A percentile compares a stretch with the other conserved stretches of the same genome.
Evolutionary conservation across 2,113 vertebrate genomes (phyloP).

Genomic region (Corynorhinus townsendii): DNA sequence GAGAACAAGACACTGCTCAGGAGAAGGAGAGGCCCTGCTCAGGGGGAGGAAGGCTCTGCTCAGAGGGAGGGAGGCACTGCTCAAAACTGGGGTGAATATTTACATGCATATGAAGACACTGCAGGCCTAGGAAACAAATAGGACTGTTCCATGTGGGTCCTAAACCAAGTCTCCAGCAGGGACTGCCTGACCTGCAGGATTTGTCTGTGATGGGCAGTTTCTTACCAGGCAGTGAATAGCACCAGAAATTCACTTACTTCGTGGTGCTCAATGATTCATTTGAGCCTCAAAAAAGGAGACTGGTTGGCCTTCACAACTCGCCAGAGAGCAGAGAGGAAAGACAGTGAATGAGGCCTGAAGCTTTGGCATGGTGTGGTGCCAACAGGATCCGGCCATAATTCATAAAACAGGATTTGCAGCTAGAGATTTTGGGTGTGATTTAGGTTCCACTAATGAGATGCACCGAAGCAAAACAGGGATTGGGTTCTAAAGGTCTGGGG

Average conservation of each 20-base stretch:
- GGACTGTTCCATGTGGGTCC: background rate
- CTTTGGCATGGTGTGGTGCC: too few relatives aligned
- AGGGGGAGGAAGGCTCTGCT: too few relatives aligned
- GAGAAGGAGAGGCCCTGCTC: too few relatives aligned
- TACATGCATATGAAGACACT: background rate
- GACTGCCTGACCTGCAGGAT: background rate
- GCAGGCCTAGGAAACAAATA: background rate
- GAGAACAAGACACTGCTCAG: background rate
- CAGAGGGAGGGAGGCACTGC: too few relatives aligned
- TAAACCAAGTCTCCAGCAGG: background rate
- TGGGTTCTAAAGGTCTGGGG: background rate
- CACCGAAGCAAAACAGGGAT: background rate
- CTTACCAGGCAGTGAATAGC: background rate
- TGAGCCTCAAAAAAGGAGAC: background rate
- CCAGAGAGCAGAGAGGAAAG: background rate
- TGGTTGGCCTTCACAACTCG: background rate
- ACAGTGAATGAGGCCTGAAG: background rate
- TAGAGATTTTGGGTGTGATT: background rate
- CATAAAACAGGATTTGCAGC: too few relatives aligned
- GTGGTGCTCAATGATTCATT: background rate
- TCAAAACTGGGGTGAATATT: background rate
- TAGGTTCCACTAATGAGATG: background rate
- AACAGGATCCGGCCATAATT: accelerated
- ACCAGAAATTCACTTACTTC: background rate
- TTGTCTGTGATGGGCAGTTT: background rate